Evolutionary conservation across 2,888 invertebrate species (phyloP).

Genomic region (Heliconius ethilla): DNA sequence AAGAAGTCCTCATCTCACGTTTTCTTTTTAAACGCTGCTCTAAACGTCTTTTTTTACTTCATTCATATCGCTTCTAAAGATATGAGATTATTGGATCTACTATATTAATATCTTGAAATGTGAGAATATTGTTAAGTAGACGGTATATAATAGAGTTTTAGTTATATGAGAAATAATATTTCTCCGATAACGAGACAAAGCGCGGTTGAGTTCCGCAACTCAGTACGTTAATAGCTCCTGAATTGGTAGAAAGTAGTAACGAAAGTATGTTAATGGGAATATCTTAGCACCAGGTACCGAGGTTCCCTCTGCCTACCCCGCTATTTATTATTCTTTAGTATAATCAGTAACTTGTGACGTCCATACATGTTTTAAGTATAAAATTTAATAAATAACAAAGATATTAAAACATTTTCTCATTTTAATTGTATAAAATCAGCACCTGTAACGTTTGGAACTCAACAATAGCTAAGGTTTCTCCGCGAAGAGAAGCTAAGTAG

Average conservation of each 20-base stretch:
- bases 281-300: background rate
- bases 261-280: background rate
- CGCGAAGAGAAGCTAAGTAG: slow-evolving; percentile 18
- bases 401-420: background rate
- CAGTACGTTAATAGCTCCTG: background rate
- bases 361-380: background rate
- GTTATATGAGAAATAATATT: background rate
- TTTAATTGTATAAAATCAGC: background rate
- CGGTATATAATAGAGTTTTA: background rate
- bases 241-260: too few relatives aligned
- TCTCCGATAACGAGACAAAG: background rate
- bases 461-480: slow-evolving; percentile 32
- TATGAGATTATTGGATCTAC: slow-evolving; percentile 10
- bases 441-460: slow-evolving; percentile 17
- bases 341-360: background rate
- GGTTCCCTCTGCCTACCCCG: background rate
- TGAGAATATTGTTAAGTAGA: background rate
- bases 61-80: slow-evolving; percentile 8
- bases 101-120: slow-evolving; percentile 7
- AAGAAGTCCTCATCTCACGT: slow-evolving; percentile 13
- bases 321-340: background rate
- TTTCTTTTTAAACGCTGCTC: slow-evolving; percentile 12
- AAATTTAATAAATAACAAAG: background rate
- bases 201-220: background rate
- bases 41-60: slow-evolving; percentile 15